Evolutionary conservation across 2,797 vertebrate species (phyloP).

Genomic region (Allobates femoralis): DNA sequence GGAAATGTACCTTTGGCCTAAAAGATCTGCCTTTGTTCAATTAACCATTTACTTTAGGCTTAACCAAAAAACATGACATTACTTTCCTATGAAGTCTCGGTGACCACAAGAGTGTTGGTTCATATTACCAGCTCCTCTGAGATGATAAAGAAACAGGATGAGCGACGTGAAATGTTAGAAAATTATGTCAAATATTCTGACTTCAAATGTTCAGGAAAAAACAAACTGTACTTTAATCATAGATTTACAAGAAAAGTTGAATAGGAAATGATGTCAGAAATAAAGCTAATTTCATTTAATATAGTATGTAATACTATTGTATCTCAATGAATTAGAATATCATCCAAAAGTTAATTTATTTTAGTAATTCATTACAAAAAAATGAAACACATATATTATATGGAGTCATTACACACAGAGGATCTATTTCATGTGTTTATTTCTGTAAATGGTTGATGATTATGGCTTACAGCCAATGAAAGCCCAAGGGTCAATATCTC

Average conservation of each 20-base stretch:
- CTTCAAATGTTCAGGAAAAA: background rate
- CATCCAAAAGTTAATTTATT: too few relatives aligned
- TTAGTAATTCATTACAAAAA: too few relatives aligned
- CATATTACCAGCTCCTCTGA: background rate
- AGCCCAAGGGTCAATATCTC: too few relatives aligned
- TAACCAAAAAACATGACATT: background rate
- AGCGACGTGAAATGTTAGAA: background rate
- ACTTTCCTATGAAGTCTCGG: background rate
- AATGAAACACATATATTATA: too few relatives aligned
- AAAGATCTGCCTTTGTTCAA: background rate
- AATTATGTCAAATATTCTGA: background rate
- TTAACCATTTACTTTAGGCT: conserved; percentile 5
- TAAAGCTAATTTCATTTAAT: background rate
- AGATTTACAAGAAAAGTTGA: background rate
- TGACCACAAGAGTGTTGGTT: background rate
- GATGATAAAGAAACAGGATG: background rate
- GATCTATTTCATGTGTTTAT: too few relatives aligned
- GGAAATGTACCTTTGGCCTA: background rate
- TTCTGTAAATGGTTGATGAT: too few relatives aligned
- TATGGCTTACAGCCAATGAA: too few relatives aligned
- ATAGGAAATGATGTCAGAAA: background rate
- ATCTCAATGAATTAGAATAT: too few relatives aligned
- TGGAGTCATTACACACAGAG: too few relatives aligned
- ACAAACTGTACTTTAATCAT: background rate
- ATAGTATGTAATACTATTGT: background rate